Evolutionary conservation across 2,888 invertebrate genomes (phyloP).

Genomic region (Acanthosepion pharaonis): DNA sequence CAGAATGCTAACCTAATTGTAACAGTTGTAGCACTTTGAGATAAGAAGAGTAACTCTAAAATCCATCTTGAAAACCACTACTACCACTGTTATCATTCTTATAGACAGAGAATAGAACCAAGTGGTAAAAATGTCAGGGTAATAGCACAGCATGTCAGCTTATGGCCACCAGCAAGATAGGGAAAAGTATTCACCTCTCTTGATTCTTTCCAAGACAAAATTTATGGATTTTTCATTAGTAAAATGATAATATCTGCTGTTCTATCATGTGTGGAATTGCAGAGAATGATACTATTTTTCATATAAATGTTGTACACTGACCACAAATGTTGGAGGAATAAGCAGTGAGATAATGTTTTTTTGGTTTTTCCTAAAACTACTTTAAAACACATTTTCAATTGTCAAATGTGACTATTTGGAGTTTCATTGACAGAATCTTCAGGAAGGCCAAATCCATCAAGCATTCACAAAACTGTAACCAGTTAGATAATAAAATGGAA

Average conservation of each 20-base stretch:
- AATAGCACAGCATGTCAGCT: neutral
- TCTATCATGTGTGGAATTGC: neutral
- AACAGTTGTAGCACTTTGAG: neutral
- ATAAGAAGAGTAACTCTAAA: neutral
- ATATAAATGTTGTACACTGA: neutral
- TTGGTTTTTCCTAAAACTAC: neutral
- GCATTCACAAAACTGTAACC: neutral
- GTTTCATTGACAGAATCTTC: neutral
- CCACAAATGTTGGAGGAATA: neutral
- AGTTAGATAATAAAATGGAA: neutral
- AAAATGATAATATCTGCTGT: neutral
- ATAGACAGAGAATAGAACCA: neutral
- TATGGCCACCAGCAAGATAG: neutral
- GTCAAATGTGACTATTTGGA: neutral
- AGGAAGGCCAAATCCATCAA: neutral
- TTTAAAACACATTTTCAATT: neutral
- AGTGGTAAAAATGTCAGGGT: neutral
- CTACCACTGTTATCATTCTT: neutral
- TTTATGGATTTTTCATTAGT: neutral
- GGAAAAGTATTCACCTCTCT: neutral
- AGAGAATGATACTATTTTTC: neutral
- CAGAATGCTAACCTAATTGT: neutral
- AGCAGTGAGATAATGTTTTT: neutral
- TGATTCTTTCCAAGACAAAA: neutral
- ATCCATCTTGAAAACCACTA: neutral